A percentile compares a stretch with the other conserved stretches of the same genome.
These are phyloP conservation scores for Glaucopsyche alexis DNA, from an alignment of 2,888 invertebrate genomes.

Conservation along the genomic window DNA sequence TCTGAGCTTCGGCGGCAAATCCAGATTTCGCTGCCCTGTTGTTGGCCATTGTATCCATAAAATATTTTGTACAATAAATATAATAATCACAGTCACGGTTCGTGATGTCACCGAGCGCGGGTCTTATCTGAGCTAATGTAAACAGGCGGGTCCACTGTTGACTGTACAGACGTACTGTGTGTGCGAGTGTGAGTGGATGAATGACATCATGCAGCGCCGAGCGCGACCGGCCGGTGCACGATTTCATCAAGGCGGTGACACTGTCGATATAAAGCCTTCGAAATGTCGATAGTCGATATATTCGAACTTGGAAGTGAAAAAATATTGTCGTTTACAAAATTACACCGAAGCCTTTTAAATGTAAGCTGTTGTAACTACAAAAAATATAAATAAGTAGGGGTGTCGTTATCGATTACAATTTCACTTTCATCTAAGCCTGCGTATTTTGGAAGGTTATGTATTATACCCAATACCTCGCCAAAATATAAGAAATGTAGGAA, in stretches of 20 bases:
- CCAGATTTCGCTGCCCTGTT: conserved; percentile 94
- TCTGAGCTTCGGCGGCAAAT: conserved; percentile 97
- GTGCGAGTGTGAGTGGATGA: conserved; percentile 74
- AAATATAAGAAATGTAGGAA: too few relatives aligned
- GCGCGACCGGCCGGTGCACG: conserved; percentile 52
- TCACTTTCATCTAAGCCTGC: too few relatives aligned
- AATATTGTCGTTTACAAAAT: too few relatives aligned
- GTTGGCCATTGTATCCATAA: conserved; percentile 83
- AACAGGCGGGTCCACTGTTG: conserved; percentile 65
- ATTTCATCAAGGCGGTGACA: conserved; percentile 37
- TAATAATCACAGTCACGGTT: conserved; percentile 71
- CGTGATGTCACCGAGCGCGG: conserved; percentile 65
- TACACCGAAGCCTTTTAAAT: too few relatives aligned
- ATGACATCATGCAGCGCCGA: conserved; percentile 69
- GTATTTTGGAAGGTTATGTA: too few relatives aligned
- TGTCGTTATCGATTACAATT: too few relatives aligned
- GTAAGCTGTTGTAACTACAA: too few relatives aligned
- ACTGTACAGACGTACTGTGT: conserved; percentile 52
- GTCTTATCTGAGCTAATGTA: conserved; percentile 56
- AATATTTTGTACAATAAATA: conserved; percentile 55
- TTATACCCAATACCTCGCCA: too few relatives aligned
- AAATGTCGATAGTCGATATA: conserved; percentile 23
- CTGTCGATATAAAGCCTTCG: conserved; percentile 32
- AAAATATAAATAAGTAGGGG: too few relatives aligned
- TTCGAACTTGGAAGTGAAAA: not conserved